phyloP scores from a whole-genome alignment of 2,113 vertebrate species.

The Megaceryle maxima region DNA sequence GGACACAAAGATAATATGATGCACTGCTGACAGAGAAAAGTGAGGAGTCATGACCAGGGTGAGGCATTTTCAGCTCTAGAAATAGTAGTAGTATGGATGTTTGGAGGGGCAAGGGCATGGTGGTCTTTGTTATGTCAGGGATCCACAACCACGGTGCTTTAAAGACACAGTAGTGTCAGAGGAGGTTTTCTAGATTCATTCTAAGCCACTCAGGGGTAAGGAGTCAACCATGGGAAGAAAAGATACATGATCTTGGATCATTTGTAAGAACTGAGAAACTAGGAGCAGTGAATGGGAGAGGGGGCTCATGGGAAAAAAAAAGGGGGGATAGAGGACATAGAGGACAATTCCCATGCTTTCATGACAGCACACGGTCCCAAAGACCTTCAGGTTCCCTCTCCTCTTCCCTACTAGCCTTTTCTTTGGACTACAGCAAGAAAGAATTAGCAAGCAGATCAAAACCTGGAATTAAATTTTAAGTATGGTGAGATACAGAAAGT shows the following conservation, averaged over 20 bases:
- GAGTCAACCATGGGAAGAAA: neutral
- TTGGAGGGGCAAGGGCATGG: neutral
- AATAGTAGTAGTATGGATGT: neutral
- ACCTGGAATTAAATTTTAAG: neutral
- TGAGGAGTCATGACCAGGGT: neutral
- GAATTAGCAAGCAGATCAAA: neutral
- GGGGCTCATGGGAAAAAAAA: neutral
- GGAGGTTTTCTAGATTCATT: neutral
- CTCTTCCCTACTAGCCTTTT: neutral
- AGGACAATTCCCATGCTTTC: neutral
- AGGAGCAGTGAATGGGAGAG: neutral
- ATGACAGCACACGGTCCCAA: neutral
- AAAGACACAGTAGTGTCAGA: neutral
- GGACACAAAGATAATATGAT: neutral
- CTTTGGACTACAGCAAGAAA: neutral
- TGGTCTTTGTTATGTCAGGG: neutral
- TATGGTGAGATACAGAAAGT: neutral
- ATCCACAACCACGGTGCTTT: neutral
- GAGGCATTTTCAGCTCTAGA: neutral
- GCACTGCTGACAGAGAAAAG: neutral
- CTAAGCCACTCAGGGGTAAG: neutral
- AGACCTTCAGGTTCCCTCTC: neutral
- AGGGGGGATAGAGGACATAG: neutral
- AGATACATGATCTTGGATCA: neutral
- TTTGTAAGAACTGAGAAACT: neutral